Evolutionary conservation across 2,113 vertebrate genomes (phyloP).

Genomic region (Hirundichthys speculiger): DNA sequence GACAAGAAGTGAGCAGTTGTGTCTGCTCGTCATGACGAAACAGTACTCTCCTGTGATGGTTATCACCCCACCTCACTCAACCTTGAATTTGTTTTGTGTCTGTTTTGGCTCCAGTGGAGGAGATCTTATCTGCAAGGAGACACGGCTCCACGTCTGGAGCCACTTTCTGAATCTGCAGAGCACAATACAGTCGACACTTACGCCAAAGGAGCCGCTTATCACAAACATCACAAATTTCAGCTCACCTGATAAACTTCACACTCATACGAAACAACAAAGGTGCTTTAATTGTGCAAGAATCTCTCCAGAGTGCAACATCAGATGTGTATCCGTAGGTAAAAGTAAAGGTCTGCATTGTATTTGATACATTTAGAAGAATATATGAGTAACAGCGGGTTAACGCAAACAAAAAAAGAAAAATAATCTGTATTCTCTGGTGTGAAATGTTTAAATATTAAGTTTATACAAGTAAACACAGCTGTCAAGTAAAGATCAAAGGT

Average conservation of each 20-base stretch:
- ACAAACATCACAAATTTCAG: slow-evolving; percentile 2
- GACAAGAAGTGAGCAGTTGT: not conserved
- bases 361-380: no score
- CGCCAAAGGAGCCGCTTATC: not conserved
- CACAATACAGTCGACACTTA: slow-evolving; percentile 7
- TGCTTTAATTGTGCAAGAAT: not conserved
- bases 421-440: no score
- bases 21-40: slow-evolving; percentile 1
- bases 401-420: no score
- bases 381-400: no score
- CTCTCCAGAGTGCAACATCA: not conserved
- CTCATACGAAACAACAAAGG: not conserved
- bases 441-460: no score
- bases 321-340: not conserved
- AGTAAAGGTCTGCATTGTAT: no score
- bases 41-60: slow-evolving; percentile 7
- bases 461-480: no score
- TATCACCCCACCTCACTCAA: slow-evolving; percentile 18
- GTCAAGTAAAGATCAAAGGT: no score
- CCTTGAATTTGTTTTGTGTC: slow-evolving; percentile 20
- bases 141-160: no score
- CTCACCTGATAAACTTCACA: not conserved
- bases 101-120: slow-evolving; percentile 66
- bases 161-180: slow-evolving; percentile 36
- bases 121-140: slow-evolving; percentile 58